phyloP scores from a whole-genome alignment of 2,113 vertebrate species.

The Athene noctua region DNA sequence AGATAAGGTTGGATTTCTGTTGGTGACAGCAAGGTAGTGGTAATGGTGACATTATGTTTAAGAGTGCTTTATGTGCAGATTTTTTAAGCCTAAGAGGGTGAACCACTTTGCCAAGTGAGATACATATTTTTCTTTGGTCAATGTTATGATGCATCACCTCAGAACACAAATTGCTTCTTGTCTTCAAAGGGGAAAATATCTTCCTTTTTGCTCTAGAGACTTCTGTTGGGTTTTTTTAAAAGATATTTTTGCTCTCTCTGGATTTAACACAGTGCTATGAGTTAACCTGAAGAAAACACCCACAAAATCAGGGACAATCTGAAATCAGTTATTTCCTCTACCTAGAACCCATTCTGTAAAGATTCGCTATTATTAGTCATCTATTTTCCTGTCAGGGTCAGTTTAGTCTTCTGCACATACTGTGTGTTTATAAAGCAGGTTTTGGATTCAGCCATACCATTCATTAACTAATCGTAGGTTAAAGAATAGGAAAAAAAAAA shows the following conservation, averaged over 20 bases:
- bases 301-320: not conserved
- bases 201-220: not conserved
- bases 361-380: not conserved
- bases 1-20: not conserved
- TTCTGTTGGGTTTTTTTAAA: not conserved
- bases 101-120: not conserved
- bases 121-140: not conserved
- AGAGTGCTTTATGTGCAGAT: not conserved
- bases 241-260: not conserved
- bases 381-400: not conserved
- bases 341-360: not conserved
- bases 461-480: not conserved
- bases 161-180: not conserved
- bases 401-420: not conserved
- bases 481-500: not conserved
- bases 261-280: not conserved
- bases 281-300: not conserved
- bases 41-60: not conserved
- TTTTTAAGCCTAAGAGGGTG: not conserved
- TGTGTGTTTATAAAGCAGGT: not conserved
- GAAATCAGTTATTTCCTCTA: not conserved
- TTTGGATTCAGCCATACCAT: not conserved
- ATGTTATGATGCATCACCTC: not conserved
- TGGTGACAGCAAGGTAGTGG: not conserved
- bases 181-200: not conserved